phyloP scores from a whole-genome alignment of 1,140 invertebrate genomes.

The Mizuhopecten yessoensis region DNA sequence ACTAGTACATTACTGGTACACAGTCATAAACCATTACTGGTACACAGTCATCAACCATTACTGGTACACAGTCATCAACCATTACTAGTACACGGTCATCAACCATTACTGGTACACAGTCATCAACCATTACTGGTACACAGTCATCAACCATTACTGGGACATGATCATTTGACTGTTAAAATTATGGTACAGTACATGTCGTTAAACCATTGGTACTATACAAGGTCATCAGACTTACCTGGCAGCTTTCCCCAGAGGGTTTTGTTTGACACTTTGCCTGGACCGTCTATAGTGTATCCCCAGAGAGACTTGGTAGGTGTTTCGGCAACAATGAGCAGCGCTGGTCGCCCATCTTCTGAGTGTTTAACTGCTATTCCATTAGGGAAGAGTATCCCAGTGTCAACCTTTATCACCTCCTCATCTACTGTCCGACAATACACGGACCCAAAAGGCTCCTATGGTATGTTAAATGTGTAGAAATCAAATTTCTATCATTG shows the following conservation, averaged over 20 bases:
- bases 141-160: no score
- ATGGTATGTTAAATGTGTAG: no score
- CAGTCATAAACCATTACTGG: no score
- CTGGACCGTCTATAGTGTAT: constrained; percentile 75
- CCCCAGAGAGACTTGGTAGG: constrained; percentile 77
- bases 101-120: no score
- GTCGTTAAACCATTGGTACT: no score
- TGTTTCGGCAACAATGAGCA: constrained; percentile 81
- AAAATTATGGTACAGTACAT: no score
- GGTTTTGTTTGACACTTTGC: constrained; percentile 68
- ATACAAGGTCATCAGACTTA: constrained; percentile 51
- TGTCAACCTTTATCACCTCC: constrained; percentile 71
- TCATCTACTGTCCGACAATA: constrained; percentile 76
- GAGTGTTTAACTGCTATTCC: constrained; percentile 77
- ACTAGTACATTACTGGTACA: no score
- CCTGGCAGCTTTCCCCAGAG: constrained; percentile 78
- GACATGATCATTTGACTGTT: no score
- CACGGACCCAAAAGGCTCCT: constrained; percentile 80
- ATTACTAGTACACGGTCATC: no score
- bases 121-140: no score
- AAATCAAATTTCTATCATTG: background rate
- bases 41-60: no score
- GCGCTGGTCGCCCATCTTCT: constrained; percentile 66
- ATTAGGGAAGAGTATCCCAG: constrained; percentile 77
- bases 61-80: no score